These are phyloP conservation scores for Melinaea marsaeus DNA, from an alignment of 2,888 invertebrate genomes.

Conservation along the genomic window DNA sequence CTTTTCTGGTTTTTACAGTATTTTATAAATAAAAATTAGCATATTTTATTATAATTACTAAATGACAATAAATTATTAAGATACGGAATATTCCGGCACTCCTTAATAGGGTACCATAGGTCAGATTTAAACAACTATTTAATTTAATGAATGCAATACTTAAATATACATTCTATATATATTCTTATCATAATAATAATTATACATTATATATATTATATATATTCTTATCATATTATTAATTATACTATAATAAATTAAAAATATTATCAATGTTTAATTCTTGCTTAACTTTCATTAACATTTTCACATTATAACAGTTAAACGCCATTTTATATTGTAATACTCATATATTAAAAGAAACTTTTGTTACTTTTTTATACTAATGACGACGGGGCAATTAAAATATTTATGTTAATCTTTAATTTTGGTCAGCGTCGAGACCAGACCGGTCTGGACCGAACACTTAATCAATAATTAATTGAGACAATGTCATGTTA, in stretches of 20 bases:
- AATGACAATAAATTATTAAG: constrained; percentile 15
- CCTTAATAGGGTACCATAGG: constrained; percentile 18
- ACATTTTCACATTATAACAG: too few relatives aligned
- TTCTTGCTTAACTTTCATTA: constrained; percentile 14
- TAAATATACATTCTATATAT: not conserved
- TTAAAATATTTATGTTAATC: constrained; percentile 73
- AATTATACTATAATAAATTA: constrained; percentile 17
- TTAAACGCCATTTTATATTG: too few relatives aligned
- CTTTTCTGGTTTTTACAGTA: constrained; percentile 11
- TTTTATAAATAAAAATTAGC: constrained; percentile 16
- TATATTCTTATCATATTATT: not conserved
- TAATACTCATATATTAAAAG: not conserved
- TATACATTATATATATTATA: not conserved
- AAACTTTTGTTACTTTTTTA: constrained; percentile 23
- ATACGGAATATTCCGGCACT: constrained; percentile 13
- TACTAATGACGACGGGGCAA: constrained; percentile 57
- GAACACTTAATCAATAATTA: constrained; percentile 51
- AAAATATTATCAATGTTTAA: constrained; percentile 4
- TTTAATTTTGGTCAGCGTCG: constrained; percentile 40
- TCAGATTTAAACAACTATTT: constrained; percentile 5
- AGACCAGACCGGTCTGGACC: constrained; percentile 52
- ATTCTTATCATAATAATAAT: not conserved
- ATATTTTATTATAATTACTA: constrained; percentile 23
- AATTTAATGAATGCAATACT: not conserved
- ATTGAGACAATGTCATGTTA: constrained; percentile 58